Conservation (phyloP, 2,888 invertebrate species). For the Bombylius discolor region DNA sequence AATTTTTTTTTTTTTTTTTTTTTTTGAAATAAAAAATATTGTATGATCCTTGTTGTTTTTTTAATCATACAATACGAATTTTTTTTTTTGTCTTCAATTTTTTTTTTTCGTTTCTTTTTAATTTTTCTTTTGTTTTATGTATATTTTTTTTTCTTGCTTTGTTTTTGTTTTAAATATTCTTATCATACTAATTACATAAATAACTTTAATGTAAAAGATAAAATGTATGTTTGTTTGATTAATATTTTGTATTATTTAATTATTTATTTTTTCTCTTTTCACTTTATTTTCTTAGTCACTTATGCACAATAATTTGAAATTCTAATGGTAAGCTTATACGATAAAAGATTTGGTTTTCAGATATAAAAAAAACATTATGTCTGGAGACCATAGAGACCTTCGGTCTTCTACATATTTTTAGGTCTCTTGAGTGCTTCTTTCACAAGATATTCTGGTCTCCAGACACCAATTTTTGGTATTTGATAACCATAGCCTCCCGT, state of each 20-base stretch:
- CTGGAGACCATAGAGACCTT: no score
- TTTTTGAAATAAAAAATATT: no score
- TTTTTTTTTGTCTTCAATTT: background rate
- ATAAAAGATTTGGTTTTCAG: no score
- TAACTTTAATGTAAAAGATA: conserved; percentile 24
- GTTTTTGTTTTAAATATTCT: conserved; percentile 10
- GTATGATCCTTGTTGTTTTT: background rate
- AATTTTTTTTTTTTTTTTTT: no score
- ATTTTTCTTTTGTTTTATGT: conserved; percentile 2
- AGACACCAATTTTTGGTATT: no score
- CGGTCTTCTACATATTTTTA: no score
- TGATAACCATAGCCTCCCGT: no score
- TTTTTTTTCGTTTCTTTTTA: background rate
- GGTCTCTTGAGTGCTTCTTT: no score
- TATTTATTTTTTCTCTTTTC: conserved; percentile 1
- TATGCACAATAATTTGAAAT: no score
- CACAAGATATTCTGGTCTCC: no score
- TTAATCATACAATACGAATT: background rate
- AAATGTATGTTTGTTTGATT: conserved; percentile 13
- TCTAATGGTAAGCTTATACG: no score
- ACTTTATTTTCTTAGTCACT: background rate
- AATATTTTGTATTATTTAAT: background rate
- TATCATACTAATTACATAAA: conserved; percentile 27
- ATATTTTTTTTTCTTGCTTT: conserved; percentile 1
- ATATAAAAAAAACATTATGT: no score